phyloP scores from a whole-genome alignment of 1,140 invertebrate genomes.

The Hycleus cichorii region DNA sequence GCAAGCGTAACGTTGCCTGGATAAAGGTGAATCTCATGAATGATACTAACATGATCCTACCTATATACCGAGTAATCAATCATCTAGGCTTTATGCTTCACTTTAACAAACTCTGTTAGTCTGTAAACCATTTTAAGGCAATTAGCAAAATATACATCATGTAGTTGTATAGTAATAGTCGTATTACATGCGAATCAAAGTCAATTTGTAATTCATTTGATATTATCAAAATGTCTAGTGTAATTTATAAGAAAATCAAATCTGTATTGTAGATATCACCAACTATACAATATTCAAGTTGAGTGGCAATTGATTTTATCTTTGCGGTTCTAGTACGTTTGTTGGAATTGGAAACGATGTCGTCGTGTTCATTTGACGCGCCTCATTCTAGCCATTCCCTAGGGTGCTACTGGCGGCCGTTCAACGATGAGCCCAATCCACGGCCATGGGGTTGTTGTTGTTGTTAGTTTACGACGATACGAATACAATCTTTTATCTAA shows the following conservation, averaged over 20 bases:
- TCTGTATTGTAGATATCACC: background rate
- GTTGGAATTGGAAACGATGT: conserved; percentile 20
- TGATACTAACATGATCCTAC: conserved; percentile 20
- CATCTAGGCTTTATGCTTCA: conserved; percentile 22
- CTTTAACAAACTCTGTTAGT: conserved; percentile 5
- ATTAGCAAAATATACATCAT: background rate
- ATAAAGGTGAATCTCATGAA: conserved; percentile 15
- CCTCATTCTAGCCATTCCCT: conserved; percentile 15
- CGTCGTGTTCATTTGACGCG: conserved; percentile 20
- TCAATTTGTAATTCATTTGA: background rate
- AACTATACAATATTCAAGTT: conserved; percentile 6
- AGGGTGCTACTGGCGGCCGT: conserved; percentile 3
- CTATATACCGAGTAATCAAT: conserved; percentile 27
- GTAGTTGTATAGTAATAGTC: background rate
- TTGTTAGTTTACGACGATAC: too few species aligned
- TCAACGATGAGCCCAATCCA: too few species aligned
- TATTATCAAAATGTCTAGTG: background rate
- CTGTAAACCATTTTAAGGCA: conserved; percentile 15
- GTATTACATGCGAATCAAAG: conserved; percentile 5
- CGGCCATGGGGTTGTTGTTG: too few species aligned
- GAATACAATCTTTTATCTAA: too few species aligned
- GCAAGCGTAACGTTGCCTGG: background rate
- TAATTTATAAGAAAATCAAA: conserved; percentile 19
- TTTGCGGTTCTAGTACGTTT: conserved; percentile 18
- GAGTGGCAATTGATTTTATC: conserved; percentile 26